These are phyloP conservation scores for Hyles lineata DNA, from an alignment of 2,888 invertebrate genomes.

Conservation along the genomic window DNA sequence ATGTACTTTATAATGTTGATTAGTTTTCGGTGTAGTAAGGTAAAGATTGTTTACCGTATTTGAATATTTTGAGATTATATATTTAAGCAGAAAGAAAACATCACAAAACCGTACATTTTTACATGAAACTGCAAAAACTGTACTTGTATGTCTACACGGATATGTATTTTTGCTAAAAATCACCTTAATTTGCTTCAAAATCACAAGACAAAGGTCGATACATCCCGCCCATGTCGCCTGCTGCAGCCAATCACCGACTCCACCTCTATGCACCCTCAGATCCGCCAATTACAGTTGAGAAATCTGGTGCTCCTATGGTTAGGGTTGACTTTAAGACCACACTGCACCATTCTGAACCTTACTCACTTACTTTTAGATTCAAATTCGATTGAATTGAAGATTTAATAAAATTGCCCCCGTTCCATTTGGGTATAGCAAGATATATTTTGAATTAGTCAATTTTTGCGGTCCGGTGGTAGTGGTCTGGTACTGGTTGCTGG, in stretches of 20 bases:
- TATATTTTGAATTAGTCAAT: slow-evolving; percentile 73
- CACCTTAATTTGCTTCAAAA: slow-evolving; percentile 12
- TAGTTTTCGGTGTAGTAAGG: no score
- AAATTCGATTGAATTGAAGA: slow-evolving; percentile 39
- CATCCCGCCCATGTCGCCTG: slow-evolving; percentile 66
- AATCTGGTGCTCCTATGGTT: slow-evolving; percentile 66
- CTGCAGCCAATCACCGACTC: slow-evolving; percentile 68
- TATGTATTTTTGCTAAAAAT: slow-evolving; percentile 23
- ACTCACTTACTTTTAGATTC: slow-evolving; percentile 10
- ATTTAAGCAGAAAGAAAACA: no score
- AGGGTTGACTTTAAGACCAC: slow-evolving; percentile 51
- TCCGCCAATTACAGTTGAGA: slow-evolving; percentile 65
- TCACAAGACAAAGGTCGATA: slow-evolving; percentile 17
- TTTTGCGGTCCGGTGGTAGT: slow-evolving; percentile 46
- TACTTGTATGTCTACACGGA: background rate
- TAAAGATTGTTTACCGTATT: no score
- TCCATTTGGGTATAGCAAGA: slow-evolving; percentile 57
- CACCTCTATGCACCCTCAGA: slow-evolving; percentile 60
- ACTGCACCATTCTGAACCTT: slow-evolving; percentile 40
- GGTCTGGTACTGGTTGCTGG: slow-evolving; percentile 35
- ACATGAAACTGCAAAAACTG: background rate
- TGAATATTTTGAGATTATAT: no score
- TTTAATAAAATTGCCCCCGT: slow-evolving; percentile 65
- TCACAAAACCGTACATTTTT: background rate
- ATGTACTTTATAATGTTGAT: no score